These are phyloP conservation scores for Aptenodytes forsteri DNA, from an alignment of 2,113 vertebrate genomes.

Conservation along the genomic window DNA sequence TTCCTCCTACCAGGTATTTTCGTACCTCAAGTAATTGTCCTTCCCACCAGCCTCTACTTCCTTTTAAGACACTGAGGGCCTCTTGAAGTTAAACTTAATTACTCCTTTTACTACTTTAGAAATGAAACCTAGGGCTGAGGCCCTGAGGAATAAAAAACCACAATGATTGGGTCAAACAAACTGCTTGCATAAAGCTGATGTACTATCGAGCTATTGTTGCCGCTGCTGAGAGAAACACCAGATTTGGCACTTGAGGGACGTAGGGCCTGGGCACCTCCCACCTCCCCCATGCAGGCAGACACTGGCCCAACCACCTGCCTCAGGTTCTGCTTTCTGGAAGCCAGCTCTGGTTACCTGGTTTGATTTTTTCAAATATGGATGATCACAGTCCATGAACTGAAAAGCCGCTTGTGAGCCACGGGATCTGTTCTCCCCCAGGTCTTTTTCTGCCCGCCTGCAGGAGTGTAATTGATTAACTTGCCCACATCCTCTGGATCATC, in stretches of 20 bases:
- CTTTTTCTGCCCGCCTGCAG: not conserved
- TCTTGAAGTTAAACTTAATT: not conserved
- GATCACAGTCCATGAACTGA: not conserved
- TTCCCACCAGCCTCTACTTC: not conserved
- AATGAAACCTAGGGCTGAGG: not conserved
- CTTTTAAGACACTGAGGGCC: not conserved
- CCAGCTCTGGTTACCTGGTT: not conserved
- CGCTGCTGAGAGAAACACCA: not conserved
- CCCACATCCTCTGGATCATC: not conserved
- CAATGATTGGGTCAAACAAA: not conserved
- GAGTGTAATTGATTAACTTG: not conserved
- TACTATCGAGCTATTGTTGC: not conserved
- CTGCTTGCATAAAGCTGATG: not conserved
- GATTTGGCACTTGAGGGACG: not conserved
- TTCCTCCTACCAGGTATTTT: not conserved
- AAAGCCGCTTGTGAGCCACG: fast-evolving
- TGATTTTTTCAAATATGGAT: not conserved
- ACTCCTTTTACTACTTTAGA: not conserved
- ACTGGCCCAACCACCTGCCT: not conserved
- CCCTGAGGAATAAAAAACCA: not conserved
- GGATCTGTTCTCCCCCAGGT: not conserved
- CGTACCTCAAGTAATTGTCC: not conserved
- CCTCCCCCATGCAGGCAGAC: not conserved
- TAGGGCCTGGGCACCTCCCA: not conserved
- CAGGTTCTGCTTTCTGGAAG: not conserved